Evolutionary conservation across 2,888 invertebrate species (phyloP).

Genomic region (Dioctria rufipes): DNA sequence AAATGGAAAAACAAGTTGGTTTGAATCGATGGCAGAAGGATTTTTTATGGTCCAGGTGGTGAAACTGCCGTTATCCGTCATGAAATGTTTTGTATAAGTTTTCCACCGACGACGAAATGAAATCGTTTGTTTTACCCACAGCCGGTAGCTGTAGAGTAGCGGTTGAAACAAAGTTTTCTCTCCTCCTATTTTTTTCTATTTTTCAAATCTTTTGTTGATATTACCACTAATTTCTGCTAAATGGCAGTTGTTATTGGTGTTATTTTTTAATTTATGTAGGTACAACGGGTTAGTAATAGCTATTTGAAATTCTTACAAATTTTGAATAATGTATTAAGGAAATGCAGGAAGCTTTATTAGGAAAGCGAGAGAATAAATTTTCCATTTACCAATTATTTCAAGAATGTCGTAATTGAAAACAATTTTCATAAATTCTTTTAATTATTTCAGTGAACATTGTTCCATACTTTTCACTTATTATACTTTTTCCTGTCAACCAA

Average conservation of each 20-base stretch:
- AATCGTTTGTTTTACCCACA: slow-evolving; percentile 33
- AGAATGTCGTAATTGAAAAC: too few relatives aligned
- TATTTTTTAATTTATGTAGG: not conserved
- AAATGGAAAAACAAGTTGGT: not conserved
- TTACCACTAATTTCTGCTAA: not conserved
- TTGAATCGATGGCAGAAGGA: slow-evolving; percentile 28
- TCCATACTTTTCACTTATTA: too few relatives aligned
- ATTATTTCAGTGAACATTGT: too few relatives aligned
- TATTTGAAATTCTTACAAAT: too few relatives aligned
- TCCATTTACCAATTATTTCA: too few relatives aligned
- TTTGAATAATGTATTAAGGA: too few relatives aligned
- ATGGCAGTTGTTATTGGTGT: not conserved
- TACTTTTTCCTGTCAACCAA: too few relatives aligned
- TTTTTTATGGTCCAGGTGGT: slow-evolving; percentile 46
- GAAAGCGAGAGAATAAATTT: too few relatives aligned
- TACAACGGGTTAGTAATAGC: too few relatives aligned
- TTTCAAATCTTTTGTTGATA: not conserved
- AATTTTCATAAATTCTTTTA: too few relatives aligned
- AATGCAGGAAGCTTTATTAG: too few relatives aligned
- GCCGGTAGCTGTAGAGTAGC: not conserved
- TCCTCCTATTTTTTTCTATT: not conserved
- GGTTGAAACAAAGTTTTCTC: slow-evolving; percentile 20
- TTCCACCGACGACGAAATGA: slow-evolving; percentile 25
- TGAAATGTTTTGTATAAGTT: slow-evolving; percentile 38
- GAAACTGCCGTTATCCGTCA: slow-evolving; percentile 18